Base-by-base conservation (phyloP, 2,113 vertebrate genomes). In the Indicator maculatus region DNA sequence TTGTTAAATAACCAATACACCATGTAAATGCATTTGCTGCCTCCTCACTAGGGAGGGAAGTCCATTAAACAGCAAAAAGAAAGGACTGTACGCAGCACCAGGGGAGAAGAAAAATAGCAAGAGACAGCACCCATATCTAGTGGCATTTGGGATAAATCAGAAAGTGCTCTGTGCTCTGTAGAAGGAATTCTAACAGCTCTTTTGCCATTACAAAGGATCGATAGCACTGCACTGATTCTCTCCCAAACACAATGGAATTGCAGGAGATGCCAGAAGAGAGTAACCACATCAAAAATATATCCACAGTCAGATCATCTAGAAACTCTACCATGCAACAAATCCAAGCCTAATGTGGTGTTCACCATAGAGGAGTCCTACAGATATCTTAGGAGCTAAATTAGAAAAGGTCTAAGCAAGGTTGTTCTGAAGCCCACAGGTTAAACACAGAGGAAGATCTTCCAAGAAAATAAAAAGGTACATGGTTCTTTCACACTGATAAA, bases 131-230 rank as follows among this genome's bases (percentile, higher is more conserved):
- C 71, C 59, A 80, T 41, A 69, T 31, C 38, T 84, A 38, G 16
- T 18, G 31, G 38, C 47, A 82, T 55, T 77, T 77, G 73, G 73
- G 31, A 84, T 86, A 95, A 95, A 90, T 88, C 55, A 89, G 58
- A 71, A 66, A 83, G 72, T 30, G 27, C 69, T 86, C 72, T 84
- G 39, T 72, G 70, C 52, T 92, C 47, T 56, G 56, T 19, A 39
- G 79, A 73, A 90, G 66, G 67, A 90, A 88, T 82, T 66, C 11
- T 21, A 95, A 78, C 84, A 94, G 72, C 55, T 78, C 81, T 92
- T 70, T 50, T 82, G 44, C 61, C 65, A 64, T 86, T 86, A 84
- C 55, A 71, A 45, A 70, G 52, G 78, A 88, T 92, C 38, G 23
- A 83, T 58, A 88, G 55, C 59, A 65, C 23, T 55, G 73, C 28